Base-by-base conservation (phyloP, 2,888 invertebrate species). In the Ormyrus pomaceus region DNA sequence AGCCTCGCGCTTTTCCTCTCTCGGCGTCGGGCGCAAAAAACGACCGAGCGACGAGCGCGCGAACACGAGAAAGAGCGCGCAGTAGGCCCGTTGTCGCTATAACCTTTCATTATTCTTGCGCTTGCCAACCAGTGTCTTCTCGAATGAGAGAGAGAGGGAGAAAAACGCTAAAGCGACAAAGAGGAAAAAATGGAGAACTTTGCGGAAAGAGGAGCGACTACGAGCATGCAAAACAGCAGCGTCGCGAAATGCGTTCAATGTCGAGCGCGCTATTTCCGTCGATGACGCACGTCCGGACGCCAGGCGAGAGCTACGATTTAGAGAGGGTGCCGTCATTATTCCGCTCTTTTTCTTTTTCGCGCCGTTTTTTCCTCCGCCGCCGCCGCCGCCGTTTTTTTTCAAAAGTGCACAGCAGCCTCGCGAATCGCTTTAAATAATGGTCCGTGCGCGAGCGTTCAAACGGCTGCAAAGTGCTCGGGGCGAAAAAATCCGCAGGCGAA, bases 1-100 rank as follows among this genome's bases (percentile, higher is more conserved):
- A 89, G 86, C 76, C 84, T 83, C 84, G 79, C 34, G 79, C 80
- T 61, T 62, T 70, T 62, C 83, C 85, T 84, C 83, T 83, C 75
- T 78, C 82, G 65, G 79, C 55, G 53, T 72, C 34, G 74, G 7
- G 34, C 34, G 34, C 34, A 34, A 34, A 34, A 34, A 34, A 34
- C 34, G 34, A 2, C 34, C n/a, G 65, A 61, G 61, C 11, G 50
- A n/a, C 51, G 13, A 34, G 45, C 19, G 45, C 19, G 55, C 11
- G 64, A 56, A 77, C 50, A 46, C 9, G 48, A 46, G 53, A 50
- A 61, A 51, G 56, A 11, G 53, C 19, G n/a, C 59, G 2, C 11
- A 68, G 68, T 61, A 56, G 51, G 9, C 7, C 48, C 46, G 70
- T 19, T 56, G 55, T 70, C 68, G 62, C 50, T 70, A 34, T 34